Evolutionary conservation across 1,140 invertebrate species (phyloP), one percentile per base, ranked within the genome.

Genomic region (Drosophila sturtevanti): DNA sequence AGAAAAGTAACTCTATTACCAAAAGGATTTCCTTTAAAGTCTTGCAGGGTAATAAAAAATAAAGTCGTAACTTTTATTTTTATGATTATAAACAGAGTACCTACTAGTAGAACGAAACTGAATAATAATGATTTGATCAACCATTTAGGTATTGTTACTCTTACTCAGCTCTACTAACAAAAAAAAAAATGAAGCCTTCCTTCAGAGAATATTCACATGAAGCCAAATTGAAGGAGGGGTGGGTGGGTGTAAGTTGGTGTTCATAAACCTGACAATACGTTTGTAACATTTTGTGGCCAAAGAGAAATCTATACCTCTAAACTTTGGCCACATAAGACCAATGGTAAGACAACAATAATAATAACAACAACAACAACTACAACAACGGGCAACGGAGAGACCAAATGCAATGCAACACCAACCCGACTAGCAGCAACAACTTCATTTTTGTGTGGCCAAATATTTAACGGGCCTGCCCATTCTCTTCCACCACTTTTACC

Each of bases 381-480:
- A 24, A n/a, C n/a, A n/a, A n/a, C n/a, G n/a, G n/a, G n/a, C n/a
- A n/a, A n/a, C n/a, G n/a, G n/a, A 24, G 24, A 24, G 4, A 24
- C 1, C 1, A 24, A 24, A 24, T 2, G 10, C n/a, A n/a, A 14
- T 14, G 14, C 38, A 41, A 41, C n/a, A 41, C 6, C 38, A n/a
- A 16, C 7, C 41, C 41, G 16, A 41, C n/a, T 5, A 61, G 62
- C 74, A 77, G 62, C 74, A 77, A 84, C 81, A 70, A 69, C 81
- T 86, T 72, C 65, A 86, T 86, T 86, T 64, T 62, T 34, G 51
- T 67, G 64, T 27, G 58, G 79, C 82, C 82, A 82, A 86, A 86
- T 82, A 82, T 86, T 86, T 86, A 48, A 68, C 65, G 37, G 70
- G 62, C 70, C 38, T 60, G 44, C 34, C 14, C 18, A 55, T 72